These are phyloP conservation scores for Solen grandis DNA, from an alignment of 1,140 invertebrate species.

Conservation along the genomic window DNA sequence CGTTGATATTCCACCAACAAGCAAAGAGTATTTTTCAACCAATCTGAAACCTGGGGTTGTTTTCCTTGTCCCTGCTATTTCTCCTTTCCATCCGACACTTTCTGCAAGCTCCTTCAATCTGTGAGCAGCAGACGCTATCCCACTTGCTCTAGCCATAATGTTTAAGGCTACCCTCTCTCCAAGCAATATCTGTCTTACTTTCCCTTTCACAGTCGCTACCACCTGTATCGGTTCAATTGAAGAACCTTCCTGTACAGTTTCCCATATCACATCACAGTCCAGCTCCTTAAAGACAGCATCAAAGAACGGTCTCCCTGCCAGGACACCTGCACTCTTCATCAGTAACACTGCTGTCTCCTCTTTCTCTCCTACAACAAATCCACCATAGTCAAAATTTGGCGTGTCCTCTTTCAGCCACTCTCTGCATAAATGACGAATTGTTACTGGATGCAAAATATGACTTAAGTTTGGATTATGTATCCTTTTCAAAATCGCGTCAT, in stretches of 20 bases:
- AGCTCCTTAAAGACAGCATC: slow-evolving; percentile 81
- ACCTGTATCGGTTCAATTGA: slow-evolving; percentile 66
- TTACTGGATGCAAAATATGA: slow-evolving; percentile 74
- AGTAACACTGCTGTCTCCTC: slow-evolving; percentile 77
- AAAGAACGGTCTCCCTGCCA: slow-evolving; percentile 82
- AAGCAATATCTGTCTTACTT: slow-evolving; percentile 79
- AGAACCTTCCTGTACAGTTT: slow-evolving; percentile 72
- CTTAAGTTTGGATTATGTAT: slow-evolving; percentile 63
- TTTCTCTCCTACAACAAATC: slow-evolving; percentile 79
- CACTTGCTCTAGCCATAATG: slow-evolving; percentile 80
- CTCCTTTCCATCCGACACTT: slow-evolving; percentile 75
- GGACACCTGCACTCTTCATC: slow-evolving; percentile 78
- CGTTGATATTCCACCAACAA: slow-evolving; percentile 80
- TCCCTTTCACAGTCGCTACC: slow-evolving; percentile 78
- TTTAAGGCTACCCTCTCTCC: slow-evolving; percentile 82
- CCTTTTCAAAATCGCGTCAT: slow-evolving; percentile 55
- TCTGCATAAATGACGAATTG: slow-evolving; percentile 71
- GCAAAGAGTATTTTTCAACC: slow-evolving; percentile 82
- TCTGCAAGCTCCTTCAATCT: slow-evolving; percentile 64
- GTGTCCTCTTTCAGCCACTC: slow-evolving; percentile 80
- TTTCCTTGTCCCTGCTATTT: slow-evolving; percentile 81
- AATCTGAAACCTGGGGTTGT: slow-evolving; percentile 83
- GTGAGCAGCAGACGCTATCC: slow-evolving; percentile 80
- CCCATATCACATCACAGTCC: slow-evolving; percentile 79
- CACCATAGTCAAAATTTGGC: slow-evolving; percentile 80